Base-by-base conservation (phyloP, 2,797 vertebrate species). In the Chelmon rostratus region DNA sequence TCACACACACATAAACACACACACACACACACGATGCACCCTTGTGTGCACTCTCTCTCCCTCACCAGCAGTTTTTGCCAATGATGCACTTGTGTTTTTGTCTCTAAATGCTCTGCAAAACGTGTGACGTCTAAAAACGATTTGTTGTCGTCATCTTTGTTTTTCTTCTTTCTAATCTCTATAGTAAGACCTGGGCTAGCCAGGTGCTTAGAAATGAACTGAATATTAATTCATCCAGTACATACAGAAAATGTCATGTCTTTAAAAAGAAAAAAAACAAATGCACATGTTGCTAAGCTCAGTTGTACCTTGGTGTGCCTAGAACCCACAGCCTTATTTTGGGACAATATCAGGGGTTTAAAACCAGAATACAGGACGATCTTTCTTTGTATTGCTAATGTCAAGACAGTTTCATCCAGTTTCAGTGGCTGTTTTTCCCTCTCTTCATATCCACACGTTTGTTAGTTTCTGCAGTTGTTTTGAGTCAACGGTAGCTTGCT, bases 271-370 rank as follows among this genome's bases (percentile, higher is more conserved):
- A 37, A 53, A 16, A 57, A 73, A 57, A 79, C 68, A 78, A 90
- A 90, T 92, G 88, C 91, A 90, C 89, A 91, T 92, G 80, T 87
- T 91, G 88, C 93, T 95, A 87, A 88, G 90, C 93, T 95, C 92
- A 94, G 92, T 92, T 89, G 88, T 93, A 94, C 94, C 95, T 94
- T 88, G 88, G 93, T 95, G 95, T 96, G 95, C 95, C 95, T 96
- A 88, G 81, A 94, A 91, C 94, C 95, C 93, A 89, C 93, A 94
- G 95, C 95, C 95, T 96, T 95, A 96, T 95, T 94, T 95, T 93
- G 92, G 92, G 92, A 94, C 89, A 88, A 85, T 94, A 93, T 94
- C 93, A 93, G 93, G 93, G 91, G 88, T 91, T 89, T 90, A 73
- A 85, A 88, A 85, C 50, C 74, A 86, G 75, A 91, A 88, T 84